Evolutionary conservation across 2,888 invertebrate species (phyloP), one percentile per base, ranked within the genome.

Genomic region (Eristalis pertinax): DNA sequence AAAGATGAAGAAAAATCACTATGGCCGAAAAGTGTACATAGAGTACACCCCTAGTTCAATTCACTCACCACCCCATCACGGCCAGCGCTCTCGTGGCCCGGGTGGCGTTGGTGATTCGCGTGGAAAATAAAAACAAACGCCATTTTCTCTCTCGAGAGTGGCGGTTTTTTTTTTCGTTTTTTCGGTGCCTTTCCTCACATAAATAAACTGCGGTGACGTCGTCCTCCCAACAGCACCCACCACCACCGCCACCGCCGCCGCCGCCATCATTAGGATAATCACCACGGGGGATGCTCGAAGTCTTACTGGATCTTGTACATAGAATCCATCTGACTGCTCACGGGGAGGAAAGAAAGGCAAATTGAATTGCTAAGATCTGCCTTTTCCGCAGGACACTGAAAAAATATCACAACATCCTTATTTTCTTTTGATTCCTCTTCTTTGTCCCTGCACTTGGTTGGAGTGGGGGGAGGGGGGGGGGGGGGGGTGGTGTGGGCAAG

Each of bases 71-170:
- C 68, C 32, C 29, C 60, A 43, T 8, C 70, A 70, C 32, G 62
- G 13, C 32, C 32, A 26, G 24, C 4, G 38, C 11, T n/a, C 41
- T 67, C n/a, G 32, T 22, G 24, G 13, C 43, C 29, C 41, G 58
- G 56, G 68, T 72, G 43, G 60, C 19, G 65, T 43, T 65, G 78
- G 64, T 58, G 62, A 74, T 58, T 68, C 70, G 58, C 43, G 62
- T 63, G 63, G 63, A 80, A 85, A 85, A 81, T 67, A 85, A 82
- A 78, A 86, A n/a, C 56, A 74, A 82, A 78, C 78, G 78, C 86
- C 86, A 86, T 86, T 85, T 85, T 80, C 58, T 75, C 24, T 68
- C 62, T 50, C 13, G 50, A 50, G 50, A 7, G 50, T 1, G 19
- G 19, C 62, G n/a, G 38, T 67, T 67, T 78, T 62, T 43, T 77